These are phyloP conservation scores for Acleris emargana DNA, from an alignment of 2,888 invertebrate genomes.

Conservation along the genomic window DNA sequence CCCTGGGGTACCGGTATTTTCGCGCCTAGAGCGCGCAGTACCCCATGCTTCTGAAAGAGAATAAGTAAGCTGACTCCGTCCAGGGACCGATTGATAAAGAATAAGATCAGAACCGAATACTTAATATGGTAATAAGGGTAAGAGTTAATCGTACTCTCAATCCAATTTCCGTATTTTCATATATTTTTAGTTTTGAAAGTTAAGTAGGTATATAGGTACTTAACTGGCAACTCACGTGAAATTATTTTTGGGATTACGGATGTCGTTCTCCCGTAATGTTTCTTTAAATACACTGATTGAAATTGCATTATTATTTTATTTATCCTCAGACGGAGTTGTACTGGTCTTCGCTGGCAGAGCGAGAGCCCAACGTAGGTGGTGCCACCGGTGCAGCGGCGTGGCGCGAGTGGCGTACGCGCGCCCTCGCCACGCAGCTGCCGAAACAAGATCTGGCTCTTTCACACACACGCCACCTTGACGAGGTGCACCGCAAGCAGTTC, in stretches of 20 bases:
- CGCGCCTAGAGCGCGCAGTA: no score
- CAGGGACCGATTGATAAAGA: no score
- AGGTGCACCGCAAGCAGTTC: constrained; percentile 90
- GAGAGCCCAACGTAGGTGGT: constrained; percentile 79
- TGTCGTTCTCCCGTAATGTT: not conserved
- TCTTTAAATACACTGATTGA: not conserved
- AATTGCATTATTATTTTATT: not conserved
- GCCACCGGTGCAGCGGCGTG: constrained; percentile 71
- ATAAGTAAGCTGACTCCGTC: no score
- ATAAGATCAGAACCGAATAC: no score
- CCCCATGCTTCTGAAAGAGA: no score
- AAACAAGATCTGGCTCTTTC: constrained; percentile 96
- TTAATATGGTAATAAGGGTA: no score
- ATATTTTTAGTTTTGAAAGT: no score
- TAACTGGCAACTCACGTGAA: not conserved
- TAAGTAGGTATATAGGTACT: no score
- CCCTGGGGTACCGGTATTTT: no score
- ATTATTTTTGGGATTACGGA: no score
- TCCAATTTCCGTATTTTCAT: no score
- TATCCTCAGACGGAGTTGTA: constrained; percentile 92
- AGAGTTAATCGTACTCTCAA: no score
- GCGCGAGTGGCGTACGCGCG: constrained; percentile 74
- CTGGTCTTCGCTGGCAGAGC: constrained; percentile 92
- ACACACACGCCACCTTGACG: constrained; percentile 94
- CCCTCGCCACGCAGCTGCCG: constrained; percentile 94